Conservation (phyloP, 2,888 invertebrate species). For the Sipunculus nudus region DNA sequence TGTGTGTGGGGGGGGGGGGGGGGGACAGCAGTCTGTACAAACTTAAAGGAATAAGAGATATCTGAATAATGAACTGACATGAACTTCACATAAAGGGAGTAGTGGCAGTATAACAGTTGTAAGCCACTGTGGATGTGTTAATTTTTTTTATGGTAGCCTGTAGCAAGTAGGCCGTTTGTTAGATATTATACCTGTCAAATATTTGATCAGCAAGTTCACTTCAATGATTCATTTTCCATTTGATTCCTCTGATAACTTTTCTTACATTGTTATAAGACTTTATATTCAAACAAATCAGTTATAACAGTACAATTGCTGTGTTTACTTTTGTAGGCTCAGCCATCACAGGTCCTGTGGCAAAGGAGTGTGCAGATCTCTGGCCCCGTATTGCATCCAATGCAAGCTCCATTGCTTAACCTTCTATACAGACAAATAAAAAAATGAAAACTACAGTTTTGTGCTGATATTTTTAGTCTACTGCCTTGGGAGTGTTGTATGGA, state of each 20-base stretch:
- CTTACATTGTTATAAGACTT: neutral
- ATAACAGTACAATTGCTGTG: neutral
- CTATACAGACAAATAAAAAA: slow-evolving; percentile 1
- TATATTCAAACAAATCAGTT: neutral
- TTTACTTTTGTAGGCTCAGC: slow-evolving; percentile 76
- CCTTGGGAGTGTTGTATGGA: too few relatives aligned
- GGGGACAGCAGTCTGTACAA: too few relatives aligned
- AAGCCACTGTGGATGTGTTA: too few relatives aligned
- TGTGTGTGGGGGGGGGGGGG: too few relatives aligned
- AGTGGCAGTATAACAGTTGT: too few relatives aligned
- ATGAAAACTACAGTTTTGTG: neutral
- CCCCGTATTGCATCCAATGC: slow-evolving; percentile 99
- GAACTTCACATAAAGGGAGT: too few relatives aligned
- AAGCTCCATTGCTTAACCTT: slow-evolving; percentile 90
- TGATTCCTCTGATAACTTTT: neutral
- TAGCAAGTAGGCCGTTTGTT: too few relatives aligned
- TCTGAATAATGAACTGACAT: too few relatives aligned
- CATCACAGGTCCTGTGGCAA: slow-evolving; percentile 99
- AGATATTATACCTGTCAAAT: neutral
- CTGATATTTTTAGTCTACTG: too few relatives aligned
- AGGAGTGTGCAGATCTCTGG: slow-evolving; percentile 99
- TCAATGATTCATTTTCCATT: slow-evolving; percentile 3
- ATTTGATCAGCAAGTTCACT: neutral
- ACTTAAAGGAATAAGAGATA: too few relatives aligned
- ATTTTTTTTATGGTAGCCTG: too few relatives aligned